Conservation (phyloP, 2,888 invertebrate genomes). For the Micropterix aruncella region DNA sequence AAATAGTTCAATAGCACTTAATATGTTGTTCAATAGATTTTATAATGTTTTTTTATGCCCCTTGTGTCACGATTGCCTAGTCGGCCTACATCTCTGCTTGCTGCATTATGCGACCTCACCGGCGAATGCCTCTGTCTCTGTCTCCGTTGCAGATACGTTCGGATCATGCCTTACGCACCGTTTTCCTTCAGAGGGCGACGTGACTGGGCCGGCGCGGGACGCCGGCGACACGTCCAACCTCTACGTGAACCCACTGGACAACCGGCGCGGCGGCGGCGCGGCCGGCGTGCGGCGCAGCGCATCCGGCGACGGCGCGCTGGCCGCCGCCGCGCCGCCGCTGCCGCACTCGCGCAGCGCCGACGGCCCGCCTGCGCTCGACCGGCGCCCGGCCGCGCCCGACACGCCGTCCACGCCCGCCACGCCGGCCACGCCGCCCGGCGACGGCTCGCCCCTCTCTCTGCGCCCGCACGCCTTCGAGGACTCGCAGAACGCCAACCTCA, state of each 20-base stretch:
- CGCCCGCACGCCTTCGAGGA: conserved; percentile 25
- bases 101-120: conserved; percentile 5
- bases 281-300: conserved; percentile 63
- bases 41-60: conserved; percentile 8
- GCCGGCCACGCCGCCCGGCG: conserved; percentile 27
- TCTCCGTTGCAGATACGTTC: conserved; percentile 78
- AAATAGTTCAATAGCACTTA: background rate
- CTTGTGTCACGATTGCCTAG: conserved; percentile 11
- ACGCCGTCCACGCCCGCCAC: conserved; percentile 21
- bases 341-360: conserved; percentile 1
- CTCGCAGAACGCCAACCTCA: conserved; percentile 39
- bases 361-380: conserved; percentile 7
- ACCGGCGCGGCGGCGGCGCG: conserved; percentile 26
- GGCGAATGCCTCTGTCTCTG: background rate
- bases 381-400: conserved; percentile 8
- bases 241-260: conserved; percentile 78
- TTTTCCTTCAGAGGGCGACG: conserved; percentile 74
- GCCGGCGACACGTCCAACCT: conserved; percentile 67
- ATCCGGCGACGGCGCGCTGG: conserved; percentile 44
- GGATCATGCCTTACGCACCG: conserved; percentile 95
- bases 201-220: conserved; percentile 43
- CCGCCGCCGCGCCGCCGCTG: background rate
- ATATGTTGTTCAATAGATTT: background rate
- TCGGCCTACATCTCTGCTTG: conserved; percentile 15
- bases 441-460: too few species aligned